A percentile compares a stretch with the other conserved stretches of the same genome.
phyloP scores from a whole-genome alignment of 2,888 invertebrate species.

The Lasioglossum marginatum region DNA sequence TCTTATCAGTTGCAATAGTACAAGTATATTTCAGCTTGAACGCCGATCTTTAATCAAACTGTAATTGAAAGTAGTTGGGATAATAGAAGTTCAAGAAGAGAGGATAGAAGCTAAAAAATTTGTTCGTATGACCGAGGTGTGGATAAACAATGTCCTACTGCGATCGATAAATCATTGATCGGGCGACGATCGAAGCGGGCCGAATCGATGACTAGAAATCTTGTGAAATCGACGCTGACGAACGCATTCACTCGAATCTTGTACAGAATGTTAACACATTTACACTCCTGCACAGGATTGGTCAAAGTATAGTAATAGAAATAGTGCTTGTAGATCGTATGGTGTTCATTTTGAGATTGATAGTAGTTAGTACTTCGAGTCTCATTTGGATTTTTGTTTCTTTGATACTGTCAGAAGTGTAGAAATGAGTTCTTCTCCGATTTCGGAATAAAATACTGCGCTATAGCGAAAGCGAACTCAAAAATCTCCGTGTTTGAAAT shows the following conservation, averaged over 20 bases:
- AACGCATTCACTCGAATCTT: neutral
- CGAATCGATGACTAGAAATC: slow-evolving; percentile 47
- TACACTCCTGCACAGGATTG: neutral
- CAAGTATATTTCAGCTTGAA: too few relatives aligned
- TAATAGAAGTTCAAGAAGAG: too few relatives aligned
- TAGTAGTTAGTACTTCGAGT: neutral
- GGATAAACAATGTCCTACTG: too few relatives aligned
- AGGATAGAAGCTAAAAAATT: too few relatives aligned
- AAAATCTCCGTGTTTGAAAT: neutral
- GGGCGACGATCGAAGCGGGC: neutral
- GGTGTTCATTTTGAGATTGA: neutral
- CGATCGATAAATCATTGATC: neutral
- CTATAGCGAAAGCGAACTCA: neutral
- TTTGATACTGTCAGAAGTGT: neutral
- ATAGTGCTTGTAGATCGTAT: neutral
- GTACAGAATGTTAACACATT: neutral
- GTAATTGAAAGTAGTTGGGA: too few relatives aligned
- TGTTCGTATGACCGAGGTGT: too few relatives aligned
- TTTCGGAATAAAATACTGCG: neutral
- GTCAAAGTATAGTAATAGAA: neutral
- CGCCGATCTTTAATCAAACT: too few relatives aligned
- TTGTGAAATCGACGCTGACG: slow-evolving; percentile 13
- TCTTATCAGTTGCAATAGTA: too few relatives aligned
- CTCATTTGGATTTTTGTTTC: neutral
- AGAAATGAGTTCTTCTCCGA: neutral